These are phyloP conservation scores for Tiliacea citrago DNA, from an alignment of 2,888 invertebrate genomes.

Conservation along the genomic window DNA sequence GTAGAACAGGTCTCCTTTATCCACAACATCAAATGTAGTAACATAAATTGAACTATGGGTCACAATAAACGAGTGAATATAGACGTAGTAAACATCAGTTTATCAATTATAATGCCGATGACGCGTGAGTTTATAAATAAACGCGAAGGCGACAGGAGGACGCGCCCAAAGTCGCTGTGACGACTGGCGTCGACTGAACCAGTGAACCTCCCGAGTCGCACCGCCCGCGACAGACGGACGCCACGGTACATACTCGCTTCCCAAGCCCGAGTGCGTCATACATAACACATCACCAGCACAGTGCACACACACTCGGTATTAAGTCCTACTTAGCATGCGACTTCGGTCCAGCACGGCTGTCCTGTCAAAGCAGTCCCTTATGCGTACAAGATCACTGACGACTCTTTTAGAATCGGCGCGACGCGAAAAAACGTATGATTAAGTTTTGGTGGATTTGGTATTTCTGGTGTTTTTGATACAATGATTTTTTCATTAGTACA, in stretches of 20 bases:
- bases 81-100: constrained; percentile 76
- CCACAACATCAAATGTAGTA: constrained; percentile 38
- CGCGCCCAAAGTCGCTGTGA: constrained; percentile 85
- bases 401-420: constrained; percentile 8
- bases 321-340: constrained; percentile 82
- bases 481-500: too few relatives aligned
- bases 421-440: constrained; percentile 15
- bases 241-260: constrained; percentile 77
- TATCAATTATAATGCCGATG: constrained; percentile 82
- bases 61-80: constrained; percentile 54
- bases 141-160: constrained; percentile 86
- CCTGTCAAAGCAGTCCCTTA: constrained; percentile 68
- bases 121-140: constrained; percentile 87
- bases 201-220: constrained; percentile 71
- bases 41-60: constrained; percentile 49
- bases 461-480: too few relatives aligned
- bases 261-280: constrained; percentile 80
- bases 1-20: constrained; percentile 38
- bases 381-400: constrained; percentile 41
- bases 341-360: constrained; percentile 71
- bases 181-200: constrained; percentile 80
- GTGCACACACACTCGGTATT: constrained; percentile 73
- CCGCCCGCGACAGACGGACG: constrained; percentile 81
- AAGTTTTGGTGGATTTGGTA: too few relatives aligned
- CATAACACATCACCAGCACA: constrained; percentile 77